Base-by-base conservation (phyloP, 2,797 vertebrate genomes). In the Gallirallus australis region DNA sequence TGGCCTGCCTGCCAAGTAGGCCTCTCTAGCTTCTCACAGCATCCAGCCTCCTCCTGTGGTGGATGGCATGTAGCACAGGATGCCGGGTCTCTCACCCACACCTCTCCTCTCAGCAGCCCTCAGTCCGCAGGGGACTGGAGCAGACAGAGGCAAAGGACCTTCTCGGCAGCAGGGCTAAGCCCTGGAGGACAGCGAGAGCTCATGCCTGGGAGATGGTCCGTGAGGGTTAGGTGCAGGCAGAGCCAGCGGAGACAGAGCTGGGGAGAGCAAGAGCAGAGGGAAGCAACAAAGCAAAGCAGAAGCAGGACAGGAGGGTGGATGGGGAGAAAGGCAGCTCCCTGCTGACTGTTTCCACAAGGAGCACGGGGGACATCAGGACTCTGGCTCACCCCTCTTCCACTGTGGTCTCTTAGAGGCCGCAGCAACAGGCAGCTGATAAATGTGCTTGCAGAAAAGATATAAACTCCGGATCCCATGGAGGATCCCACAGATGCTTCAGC, bases 211-310 rank as follows among this genome's bases (percentile, higher is more conserved):
- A 83, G 73, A 71, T 31, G 66, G n/a, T 73, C 60, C 63, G 75
- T 77, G 53, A 70, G n/a, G 35, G 72, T 75, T 69, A 91, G 79
- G 7, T 52, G 61, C 76, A 91, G 68, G 66, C 76, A 94, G 69
- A 82, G 24, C 6, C 15, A 90, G 84, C 92, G 85, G 52, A 91
- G 63, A 91, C 72, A 95, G 84, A 95, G 72, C 56, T 82, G 64
- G 60, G 2, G 0, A 81, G 78, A 68, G 69, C 7, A 2, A 82
- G 65, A 90, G 82, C 70, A 66, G 73, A 77, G 12, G 39, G 54
- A 86, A 92, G 85, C 82, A 75, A 83, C 14, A 78, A 83, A 94
- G 82, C 35, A 3, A 95, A 96, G 93, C 92, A 93, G 70, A 88
- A 84, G 93, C 87, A 82, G 52, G 40, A 77, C 1, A 83, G 35